Evolutionary conservation across 2,113 vertebrate genomes (phyloP), one percentile per base, ranked within the genome.

Genomic region (Triplophysa dalaica): DNA sequence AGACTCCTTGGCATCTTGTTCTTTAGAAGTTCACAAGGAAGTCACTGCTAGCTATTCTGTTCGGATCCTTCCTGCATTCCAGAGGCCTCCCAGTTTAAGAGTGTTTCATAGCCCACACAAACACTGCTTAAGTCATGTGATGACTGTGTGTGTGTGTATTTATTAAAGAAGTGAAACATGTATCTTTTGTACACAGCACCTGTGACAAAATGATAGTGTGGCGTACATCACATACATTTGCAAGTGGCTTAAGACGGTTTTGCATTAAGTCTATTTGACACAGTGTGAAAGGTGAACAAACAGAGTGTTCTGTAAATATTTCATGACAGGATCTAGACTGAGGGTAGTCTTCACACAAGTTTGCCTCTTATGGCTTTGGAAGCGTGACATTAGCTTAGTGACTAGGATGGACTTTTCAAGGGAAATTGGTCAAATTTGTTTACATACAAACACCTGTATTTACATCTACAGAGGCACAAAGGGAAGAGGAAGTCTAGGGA

Each of bases 1-100:
- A 65, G 75, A 61, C 70, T 84, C 33, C 48, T 84, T 75, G 75
- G 80, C 77, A 62, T 84, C 13, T 74, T 78, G 78, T 85, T 85
- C 56, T 74, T 77, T 84, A 81, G 82, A 79, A 68, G 77, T 69
- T 43, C 73, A 82, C 82, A 86, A 85, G 87, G 79, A 85, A 81
- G 79, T 87, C 85, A 86, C 87, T 88, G 86, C 76, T 74, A 87
- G 76, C 80, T 13, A 76, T 80, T 83, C 81, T 83, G 60, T 81
- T 86, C 85, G 85, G 79, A 85, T 87, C 82, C 88, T 89, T 92
- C 88, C 89, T 87, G 88, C 90, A 92, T 93, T 91, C 90, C 90
- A 88, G 81, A 73, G 83, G 80, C 87, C 89, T 89, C 87, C 88
- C 85, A 85, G 77, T 38, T 83, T 26, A 77, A 70, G 80, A 82